phyloP scores from a whole-genome alignment of 1,140 invertebrate genomes.

The Holcopasites calliopsidis region DNA sequence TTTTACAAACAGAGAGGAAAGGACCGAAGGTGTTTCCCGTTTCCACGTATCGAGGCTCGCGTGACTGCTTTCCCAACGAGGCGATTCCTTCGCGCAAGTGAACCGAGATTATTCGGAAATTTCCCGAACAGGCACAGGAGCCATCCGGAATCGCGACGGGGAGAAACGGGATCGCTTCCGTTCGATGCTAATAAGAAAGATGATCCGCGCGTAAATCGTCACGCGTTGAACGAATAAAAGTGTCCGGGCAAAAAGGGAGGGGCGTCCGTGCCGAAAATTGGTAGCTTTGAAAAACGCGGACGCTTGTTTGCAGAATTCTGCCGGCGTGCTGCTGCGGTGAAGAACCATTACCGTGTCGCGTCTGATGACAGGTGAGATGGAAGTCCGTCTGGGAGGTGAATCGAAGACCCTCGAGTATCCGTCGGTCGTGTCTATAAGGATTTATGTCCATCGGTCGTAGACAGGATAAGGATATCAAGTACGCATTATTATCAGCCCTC shows the following conservation, averaged over 20 bases:
- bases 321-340: background rate
- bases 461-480: background rate
- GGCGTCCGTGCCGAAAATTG: conserved; percentile 13
- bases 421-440: background rate
- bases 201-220: background rate
- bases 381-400: background rate
- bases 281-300: conserved; percentile 27
- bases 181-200: conserved; percentile 30
- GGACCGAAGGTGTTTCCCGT: conserved; percentile 50
- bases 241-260: background rate
- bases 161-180: conserved; percentile 30
- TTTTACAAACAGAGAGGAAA: background rate
- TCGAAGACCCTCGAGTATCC: background rate
- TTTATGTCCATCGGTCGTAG: background rate
- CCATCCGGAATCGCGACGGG: conserved; percentile 7
- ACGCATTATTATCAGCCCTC: background rate
- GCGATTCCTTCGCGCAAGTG: conserved; percentile 62
- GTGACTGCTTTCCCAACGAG: conserved; percentile 61
- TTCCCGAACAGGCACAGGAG: conserved; percentile 3
- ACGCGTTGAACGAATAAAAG: background rate
- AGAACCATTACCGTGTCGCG: background rate
- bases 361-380: background rate
- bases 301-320: conserved; percentile 4
- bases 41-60: conserved; percentile 42
- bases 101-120: conserved; percentile 31